Base-by-base conservation (phyloP, 2,113 vertebrate genomes). In the Pithys albifrons region DNA sequence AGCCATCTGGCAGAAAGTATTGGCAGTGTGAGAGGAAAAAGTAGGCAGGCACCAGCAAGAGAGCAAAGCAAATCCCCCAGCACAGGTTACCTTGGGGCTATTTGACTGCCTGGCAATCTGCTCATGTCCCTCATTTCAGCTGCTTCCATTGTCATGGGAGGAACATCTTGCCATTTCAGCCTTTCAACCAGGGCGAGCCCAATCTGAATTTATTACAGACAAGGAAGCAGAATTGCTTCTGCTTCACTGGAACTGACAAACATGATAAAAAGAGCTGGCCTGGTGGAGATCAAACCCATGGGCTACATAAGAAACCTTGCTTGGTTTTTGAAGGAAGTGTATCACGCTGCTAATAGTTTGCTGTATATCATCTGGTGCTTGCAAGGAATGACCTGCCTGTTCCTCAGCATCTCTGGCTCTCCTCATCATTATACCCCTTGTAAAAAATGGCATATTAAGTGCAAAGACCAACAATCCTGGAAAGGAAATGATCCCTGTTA, bases 1-100 rank as follows among this genome's bases (percentile, higher is more conserved):
- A 87, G 78, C 87, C 95, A 93, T 93, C 95, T 97, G 98, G 96
- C 80, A 97, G 80, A 96, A 93, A 82, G 80, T 19, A 43, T 16
- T 75, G 88, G 72, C 0, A 5, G 33, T 65, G 59, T 79, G 78
- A 76, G 92, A 82, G 79, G 80, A 20, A 41, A 91, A 76, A 51
- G 83, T 91, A 87, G 72, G 78, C 7, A n/a, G 78, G 70, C 48
- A 74, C 74, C 66, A 87, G 90, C 9, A 39, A 48, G 46, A 80
- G 52, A 70, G 17, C 65, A 67, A 62, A 70, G 65, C 67, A 87
- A 84, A 86, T 73, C 88, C 89, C 84, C 33, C 88, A 88, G 86
- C 77, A 70, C 65, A 81, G 61, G 46, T 81, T 78, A 73, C 37
- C 73, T 66, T 12, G 13, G 75, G 78, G 65, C 31, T 74, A 1